Evolutionary conservation across 2,113 vertebrate genomes (phyloP).

Genomic region (Myrmophylax atrothorax): DNA sequence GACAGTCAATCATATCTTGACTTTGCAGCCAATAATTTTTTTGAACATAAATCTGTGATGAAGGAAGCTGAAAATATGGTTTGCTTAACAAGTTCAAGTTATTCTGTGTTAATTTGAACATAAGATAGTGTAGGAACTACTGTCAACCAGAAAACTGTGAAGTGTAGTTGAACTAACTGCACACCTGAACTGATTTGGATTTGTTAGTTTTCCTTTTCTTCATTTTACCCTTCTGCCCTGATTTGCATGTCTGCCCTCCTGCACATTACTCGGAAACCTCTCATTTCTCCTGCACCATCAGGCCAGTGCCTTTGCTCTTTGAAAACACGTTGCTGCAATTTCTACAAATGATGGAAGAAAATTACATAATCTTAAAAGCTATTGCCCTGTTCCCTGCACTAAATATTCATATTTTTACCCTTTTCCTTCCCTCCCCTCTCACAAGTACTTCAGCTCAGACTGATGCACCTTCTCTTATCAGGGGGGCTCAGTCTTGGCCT

Average conservation of each 20-base stretch:
- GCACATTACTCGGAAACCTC: not conserved
- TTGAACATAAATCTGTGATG: not conserved
- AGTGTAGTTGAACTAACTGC: not conserved
- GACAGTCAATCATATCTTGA: not conserved
- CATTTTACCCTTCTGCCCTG: not conserved
- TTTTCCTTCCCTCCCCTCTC: not conserved
- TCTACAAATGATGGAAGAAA: not conserved
- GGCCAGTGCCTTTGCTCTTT: not conserved
- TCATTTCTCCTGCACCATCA: not conserved
- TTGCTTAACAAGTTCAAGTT: not conserved
- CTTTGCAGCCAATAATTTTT: not conserved
- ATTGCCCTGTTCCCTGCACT: not conserved
- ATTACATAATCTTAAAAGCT: not conserved
- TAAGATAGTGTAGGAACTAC: not conserved
- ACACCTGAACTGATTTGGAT: not conserved
- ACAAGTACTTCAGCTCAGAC: not conserved
- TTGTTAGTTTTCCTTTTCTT: not conserved
- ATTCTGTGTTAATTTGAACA: not conserved
- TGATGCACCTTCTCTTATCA: accelerated
- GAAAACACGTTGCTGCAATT: not conserved
- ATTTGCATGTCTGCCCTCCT: not conserved
- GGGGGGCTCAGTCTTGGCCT: not conserved
- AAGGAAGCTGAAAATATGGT: not conserved
- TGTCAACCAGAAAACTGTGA: not conserved
- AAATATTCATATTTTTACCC: not conserved